A percentile compares a stretch with the other conserved stretches of the same genome.
phyloP scores from a whole-genome alignment of 2,797 vertebrate species.

The Peromyscus eremicus region DNA sequence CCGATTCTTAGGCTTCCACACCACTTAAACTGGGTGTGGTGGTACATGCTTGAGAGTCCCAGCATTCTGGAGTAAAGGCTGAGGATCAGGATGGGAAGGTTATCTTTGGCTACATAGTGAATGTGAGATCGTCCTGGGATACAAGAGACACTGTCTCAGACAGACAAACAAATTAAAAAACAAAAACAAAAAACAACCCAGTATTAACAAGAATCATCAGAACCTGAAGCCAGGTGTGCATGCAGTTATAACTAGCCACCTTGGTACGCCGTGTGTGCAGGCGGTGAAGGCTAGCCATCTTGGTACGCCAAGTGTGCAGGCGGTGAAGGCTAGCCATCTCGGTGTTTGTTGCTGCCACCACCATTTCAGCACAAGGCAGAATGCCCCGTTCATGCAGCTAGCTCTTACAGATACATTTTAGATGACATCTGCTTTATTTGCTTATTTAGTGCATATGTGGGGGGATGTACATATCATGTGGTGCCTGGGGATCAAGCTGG shows the following conservation, averaged over 20 bases:
- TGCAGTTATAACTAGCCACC: neutral
- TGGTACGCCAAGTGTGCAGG: neutral
- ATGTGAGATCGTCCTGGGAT: neutral
- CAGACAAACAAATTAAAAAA: neutral
- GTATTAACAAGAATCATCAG: neutral
- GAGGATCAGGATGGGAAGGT: neutral
- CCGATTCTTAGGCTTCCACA: neutral
- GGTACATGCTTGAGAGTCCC: neutral
- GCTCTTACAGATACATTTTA: neutral
- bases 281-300: too few species aligned
- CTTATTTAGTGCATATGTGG: neutral
- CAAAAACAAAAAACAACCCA: neutral
- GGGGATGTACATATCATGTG: neutral
- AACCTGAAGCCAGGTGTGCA: neutral
- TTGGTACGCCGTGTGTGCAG: too few species aligned
- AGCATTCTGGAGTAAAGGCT: neutral
- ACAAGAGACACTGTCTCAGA: neutral
- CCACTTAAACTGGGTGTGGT: neutral
- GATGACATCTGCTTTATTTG: neutral
- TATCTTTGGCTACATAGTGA: neutral
- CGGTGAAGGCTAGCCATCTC: too few species aligned
- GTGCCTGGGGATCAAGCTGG: neutral
- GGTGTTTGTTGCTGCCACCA: neutral
- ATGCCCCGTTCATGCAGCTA: neutral
- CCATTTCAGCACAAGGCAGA: neutral